These are phyloP conservation scores for Amiota mariae DNA, from an alignment of 2,888 invertebrate species.

Conservation along the genomic window DNA sequence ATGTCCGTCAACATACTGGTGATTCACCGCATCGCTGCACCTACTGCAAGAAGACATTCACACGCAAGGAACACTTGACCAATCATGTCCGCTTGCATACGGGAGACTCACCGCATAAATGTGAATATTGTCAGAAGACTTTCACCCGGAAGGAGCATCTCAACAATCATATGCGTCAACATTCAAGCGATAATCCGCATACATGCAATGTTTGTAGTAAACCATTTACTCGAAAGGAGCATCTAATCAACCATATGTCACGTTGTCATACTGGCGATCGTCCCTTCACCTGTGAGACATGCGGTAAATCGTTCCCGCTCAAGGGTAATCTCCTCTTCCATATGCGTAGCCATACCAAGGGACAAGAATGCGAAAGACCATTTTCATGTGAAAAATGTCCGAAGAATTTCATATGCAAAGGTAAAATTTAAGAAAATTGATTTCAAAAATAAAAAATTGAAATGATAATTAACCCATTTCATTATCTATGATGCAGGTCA, in stretches of 20 bases:
- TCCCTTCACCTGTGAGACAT: constrained; percentile 88
- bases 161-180: constrained; percentile 89
- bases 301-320: constrained; percentile 89
- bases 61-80: constrained; percentile 89
- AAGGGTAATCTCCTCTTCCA: constrained; percentile 90
- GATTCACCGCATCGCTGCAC: constrained; percentile 80
- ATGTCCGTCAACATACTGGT: constrained; percentile 86
- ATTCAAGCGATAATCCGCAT: constrained; percentile 91
- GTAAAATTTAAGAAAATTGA: constrained; percentile 74
- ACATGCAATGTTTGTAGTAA: constrained; percentile 89
- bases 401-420: constrained; percentile 91
- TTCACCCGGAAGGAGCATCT: constrained; percentile 90
- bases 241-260: constrained; percentile 88
- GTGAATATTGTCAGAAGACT: constrained; percentile 88
- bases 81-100: constrained; percentile 88
- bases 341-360: constrained; percentile 88
- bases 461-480: too few species aligned
- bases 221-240: constrained; percentile 89
- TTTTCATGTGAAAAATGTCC: constrained; percentile 88
- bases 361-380: constrained; percentile 78
- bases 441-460: too few species aligned
- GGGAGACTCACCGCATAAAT: constrained; percentile 88
- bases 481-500: constrained; percentile 75
- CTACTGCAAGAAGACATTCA: constrained; percentile 77
- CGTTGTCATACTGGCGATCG: constrained; percentile 82